Conservation (phyloP, 2,113 vertebrate genomes). For the Vanacampus margaritifer region DNA sequence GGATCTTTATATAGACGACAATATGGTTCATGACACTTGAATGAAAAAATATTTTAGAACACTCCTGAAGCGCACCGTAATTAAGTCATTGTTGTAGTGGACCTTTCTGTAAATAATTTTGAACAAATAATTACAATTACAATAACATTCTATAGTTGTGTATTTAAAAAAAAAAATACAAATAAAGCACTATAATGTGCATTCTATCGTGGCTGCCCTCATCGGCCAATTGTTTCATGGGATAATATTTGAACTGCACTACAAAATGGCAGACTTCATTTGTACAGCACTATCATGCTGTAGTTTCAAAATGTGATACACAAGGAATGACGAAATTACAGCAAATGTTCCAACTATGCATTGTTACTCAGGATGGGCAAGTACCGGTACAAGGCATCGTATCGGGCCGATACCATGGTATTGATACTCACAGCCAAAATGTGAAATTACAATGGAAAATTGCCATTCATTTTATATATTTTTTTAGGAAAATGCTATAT, state of each 20-base stretch:
- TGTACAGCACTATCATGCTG: neutral
- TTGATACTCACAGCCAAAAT: too few species aligned
- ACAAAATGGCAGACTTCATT: neutral
- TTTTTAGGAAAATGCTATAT: too few species aligned
- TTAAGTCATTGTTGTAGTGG: neutral
- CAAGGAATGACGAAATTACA: neutral
- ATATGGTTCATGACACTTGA: neutral
- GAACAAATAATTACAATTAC: neutral
- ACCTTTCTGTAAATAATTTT: neutral
- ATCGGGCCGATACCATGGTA: too few species aligned
- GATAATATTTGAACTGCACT: neutral
- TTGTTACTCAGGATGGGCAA: too few species aligned
- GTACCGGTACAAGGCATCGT: too few species aligned
- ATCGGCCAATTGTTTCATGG: neutral
- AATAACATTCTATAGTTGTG: neutral
- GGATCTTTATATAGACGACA: neutral
- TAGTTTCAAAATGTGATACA: neutral
- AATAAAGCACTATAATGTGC: neutral
- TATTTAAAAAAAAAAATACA: neutral
- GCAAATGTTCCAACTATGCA: neutral
- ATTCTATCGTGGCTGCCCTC: neutral
- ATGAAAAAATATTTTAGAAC: neutral
- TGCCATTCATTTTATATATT: too few species aligned
- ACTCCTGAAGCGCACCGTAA: neutral
- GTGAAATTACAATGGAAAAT: too few species aligned